Evolutionary conservation across 2,113 vertebrate species (phyloP), one percentile per base, ranked within the genome.

Genomic region (Seriola aureovittata): DNA sequence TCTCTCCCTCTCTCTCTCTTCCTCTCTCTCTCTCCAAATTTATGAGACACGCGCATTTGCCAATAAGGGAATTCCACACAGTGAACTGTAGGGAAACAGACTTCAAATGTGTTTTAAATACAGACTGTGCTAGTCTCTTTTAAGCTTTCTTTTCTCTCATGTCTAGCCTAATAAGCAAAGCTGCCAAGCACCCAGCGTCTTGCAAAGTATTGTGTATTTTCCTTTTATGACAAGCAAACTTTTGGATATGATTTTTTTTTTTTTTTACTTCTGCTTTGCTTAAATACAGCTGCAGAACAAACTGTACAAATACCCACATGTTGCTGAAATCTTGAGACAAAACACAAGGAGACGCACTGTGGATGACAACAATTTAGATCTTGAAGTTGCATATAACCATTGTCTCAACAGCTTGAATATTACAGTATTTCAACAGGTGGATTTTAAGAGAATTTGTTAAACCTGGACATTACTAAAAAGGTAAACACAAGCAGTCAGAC

Each of bases 41-140:
- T 75, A 84, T 65, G 78, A 89, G 71, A 80, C 54, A 54, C 72
- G 72, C 57, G 11, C 40, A 67, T 55, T 50, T 52, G 81, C 81
- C 81, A 90, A 80, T 64, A 52, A 85, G 84, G 76, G 86, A 85
- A 87, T 86, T 87, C 84, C 80, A 63, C 82, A 60, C 82, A 38
- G 50, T 48, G 70, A 54, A 81, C 59, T 89, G 86, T 84, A 77
- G 90, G 76, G 40, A 85, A 89, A 75, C 71, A 54, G 78, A 78
- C 81, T 84, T 86, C 40, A 81, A 65, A 88, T 46, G 65, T 66
- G 58, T 73, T 85, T 89, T 71, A 84, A 81, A 75, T 57, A 64
- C 64, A 72, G 68, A 48, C 75, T 68, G 76, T 78, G 79, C 72
- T 65, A 17, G 62, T 50, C 17, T 48, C 77, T 75, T 80, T 81